Evolutionary conservation across 2,113 vertebrate genomes (phyloP).

Genomic region (Phylloscopus trochiloides): DNA sequence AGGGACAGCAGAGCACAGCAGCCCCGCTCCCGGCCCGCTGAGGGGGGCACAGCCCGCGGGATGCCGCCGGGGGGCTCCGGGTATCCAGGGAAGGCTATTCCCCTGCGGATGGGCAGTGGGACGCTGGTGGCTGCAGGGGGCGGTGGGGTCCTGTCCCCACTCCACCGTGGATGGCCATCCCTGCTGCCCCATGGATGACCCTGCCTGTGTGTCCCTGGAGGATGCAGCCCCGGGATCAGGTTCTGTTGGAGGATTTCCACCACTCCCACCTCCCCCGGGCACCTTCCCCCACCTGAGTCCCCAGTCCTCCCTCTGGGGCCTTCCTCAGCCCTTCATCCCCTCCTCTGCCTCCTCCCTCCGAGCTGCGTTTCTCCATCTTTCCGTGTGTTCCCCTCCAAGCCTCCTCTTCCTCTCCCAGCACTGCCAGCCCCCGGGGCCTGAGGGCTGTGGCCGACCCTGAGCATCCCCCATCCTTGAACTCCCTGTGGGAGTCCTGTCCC

Average conservation of each 20-base stretch:
- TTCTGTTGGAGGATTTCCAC: background rate
- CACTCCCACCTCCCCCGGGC: background rate
- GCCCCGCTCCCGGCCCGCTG: background rate
- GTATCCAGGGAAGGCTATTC: background rate
- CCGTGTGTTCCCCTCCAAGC: background rate
- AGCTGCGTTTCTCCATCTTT: background rate
- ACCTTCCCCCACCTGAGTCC: background rate
- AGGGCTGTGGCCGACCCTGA: background rate
- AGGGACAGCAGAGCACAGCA: background rate
- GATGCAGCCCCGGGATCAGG: background rate
- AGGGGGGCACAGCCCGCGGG: background rate
- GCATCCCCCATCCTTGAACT: background rate
- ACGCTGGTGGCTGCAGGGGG: background rate
- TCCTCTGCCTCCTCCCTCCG: background rate
- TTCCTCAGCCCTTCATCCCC: background rate
- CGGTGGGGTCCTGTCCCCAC: accelerated
- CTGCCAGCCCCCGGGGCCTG: accelerated
- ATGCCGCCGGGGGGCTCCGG: background rate
- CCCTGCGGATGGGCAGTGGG: background rate
- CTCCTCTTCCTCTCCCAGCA: background rate
- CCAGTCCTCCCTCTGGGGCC: background rate
- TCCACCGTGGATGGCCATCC: background rate
- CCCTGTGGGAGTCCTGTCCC: background rate
- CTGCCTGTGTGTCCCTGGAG: background rate
- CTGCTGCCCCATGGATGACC: background rate